Conservation (phyloP, 2,888 invertebrate species). For the Agrotis segetum region DNA sequence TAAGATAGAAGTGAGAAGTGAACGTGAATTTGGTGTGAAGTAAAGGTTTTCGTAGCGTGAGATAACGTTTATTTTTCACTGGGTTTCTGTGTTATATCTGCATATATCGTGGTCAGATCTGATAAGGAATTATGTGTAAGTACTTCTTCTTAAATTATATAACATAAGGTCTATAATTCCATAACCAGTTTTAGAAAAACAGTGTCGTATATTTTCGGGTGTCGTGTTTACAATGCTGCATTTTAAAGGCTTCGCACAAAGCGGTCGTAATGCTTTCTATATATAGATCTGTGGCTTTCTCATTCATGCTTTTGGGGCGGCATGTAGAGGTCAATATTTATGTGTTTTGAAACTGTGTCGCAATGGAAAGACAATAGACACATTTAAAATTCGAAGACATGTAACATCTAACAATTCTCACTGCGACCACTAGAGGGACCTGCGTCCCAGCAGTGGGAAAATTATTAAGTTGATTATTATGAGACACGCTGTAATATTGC, state of each 20-base stretch:
- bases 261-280: constrained; percentile 9
- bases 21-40: constrained; percentile 51
- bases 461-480: too few relatives aligned
- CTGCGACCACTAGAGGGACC: too few relatives aligned
- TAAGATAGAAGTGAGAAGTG: constrained; percentile 40
- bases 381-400: too few relatives aligned
- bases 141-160: constrained; percentile 37
- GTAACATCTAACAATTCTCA: too few relatives aligned
- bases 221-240: constrained; percentile 44
- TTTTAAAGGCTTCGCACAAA: constrained; percentile 24
- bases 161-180: neutral
- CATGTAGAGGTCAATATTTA: constrained; percentile 20
- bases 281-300: neutral
- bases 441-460: too few relatives aligned
- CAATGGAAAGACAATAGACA: too few relatives aligned
- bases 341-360: neutral
- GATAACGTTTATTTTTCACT: constrained; percentile 65
- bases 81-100: constrained; percentile 61
- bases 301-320: constrained; percentile 26
- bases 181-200: constrained; percentile 28
- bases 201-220: constrained; percentile 21
- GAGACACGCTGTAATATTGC: too few relatives aligned
- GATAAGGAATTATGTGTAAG: constrained; percentile 63
- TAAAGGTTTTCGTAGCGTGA: constrained; percentile 57
- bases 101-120: constrained; percentile 58